Percentiles rank a stretch among this genome's conserved stretches.
These are phyloP conservation scores for Rotaria magnacalcarata DNA, from an alignment of 2,888 invertebrate species.

Conservation along the genomic window DNA sequence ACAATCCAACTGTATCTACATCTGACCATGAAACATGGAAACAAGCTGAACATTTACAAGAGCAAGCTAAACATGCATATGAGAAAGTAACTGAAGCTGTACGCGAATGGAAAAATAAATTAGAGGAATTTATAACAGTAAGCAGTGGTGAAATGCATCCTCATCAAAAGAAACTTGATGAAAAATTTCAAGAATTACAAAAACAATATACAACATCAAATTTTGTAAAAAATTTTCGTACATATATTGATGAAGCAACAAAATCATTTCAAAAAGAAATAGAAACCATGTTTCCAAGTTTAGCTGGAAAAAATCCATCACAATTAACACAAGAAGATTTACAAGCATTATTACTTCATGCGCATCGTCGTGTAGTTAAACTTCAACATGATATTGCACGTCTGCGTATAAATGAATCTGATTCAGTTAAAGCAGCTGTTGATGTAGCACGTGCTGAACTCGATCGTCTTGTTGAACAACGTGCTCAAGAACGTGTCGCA, in stretches of 20 bases:
- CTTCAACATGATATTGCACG: constrained; percentile 74
- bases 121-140: background rate
- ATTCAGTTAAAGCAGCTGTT: constrained; percentile 50
- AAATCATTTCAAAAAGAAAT: constrained; percentile 37
- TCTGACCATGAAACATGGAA: constrained; percentile 14
- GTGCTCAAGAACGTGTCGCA: background rate
- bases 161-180: constrained; percentile 1
- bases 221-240: background rate
- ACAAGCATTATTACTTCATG: constrained; percentile 74
- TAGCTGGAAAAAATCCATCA: constrained; percentile 15
- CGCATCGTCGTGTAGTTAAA: constrained; percentile 71
- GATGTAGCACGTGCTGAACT: background rate
- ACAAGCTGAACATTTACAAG: constrained; percentile 11
- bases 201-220: background rate
- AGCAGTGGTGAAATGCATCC: background rate
- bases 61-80: background rate
- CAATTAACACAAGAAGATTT: constrained; percentile 67
- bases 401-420: constrained; percentile 63
- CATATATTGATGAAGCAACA: constrained; percentile 34
- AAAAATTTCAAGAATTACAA: constrained; percentile 36
- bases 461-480: constrained; percentile 14
- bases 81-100: background rate
- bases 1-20: background rate
- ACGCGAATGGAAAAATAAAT: constrained; percentile 20
- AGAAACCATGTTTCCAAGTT: constrained; percentile 16